Evolutionary conservation across 2,888 invertebrate genomes (phyloP).

Genomic region (Rhorus exstirpatorius): DNA sequence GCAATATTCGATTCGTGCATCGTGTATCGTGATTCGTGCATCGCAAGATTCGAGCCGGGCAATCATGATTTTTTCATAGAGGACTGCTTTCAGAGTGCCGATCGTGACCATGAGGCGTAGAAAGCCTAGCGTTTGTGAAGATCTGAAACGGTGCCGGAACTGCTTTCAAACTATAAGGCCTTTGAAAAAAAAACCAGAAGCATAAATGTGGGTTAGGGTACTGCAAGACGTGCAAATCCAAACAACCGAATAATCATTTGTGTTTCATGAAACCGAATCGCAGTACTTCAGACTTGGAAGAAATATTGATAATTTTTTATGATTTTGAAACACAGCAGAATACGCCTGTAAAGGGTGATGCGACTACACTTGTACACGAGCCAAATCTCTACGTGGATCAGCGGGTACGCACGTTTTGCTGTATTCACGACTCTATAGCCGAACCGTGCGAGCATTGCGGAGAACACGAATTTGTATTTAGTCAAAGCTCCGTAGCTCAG

Average conservation of each 20-base stretch:
- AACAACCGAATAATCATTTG: conserved; percentile 13
- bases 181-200: conserved; percentile 25
- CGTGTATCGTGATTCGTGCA: no score
- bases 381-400: conserved; percentile 33
- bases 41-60: neutral
- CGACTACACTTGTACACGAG: neutral
- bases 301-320: conserved; percentile 60
- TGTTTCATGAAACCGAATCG: neutral
- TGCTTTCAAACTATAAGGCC: conserved; percentile 10
- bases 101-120: neutral
- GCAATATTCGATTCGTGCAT: no score
- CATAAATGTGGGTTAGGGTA: conserved; percentile 9
- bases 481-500: no score
- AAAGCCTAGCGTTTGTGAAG: neutral
- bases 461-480: no score
- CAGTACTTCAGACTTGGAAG: neutral
- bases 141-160: neutral
- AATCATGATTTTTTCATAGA: conserved; percentile 18
- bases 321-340: conserved; percentile 35
- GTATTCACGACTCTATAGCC: neutral
- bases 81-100: neutral
- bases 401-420: neutral
- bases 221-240: conserved; percentile 9
- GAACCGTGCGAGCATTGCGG: conserved; percentile 10
- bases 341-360: neutral